phyloP scores from a whole-genome alignment of 2,888 invertebrate species.

The Orthosia gracilis region DNA sequence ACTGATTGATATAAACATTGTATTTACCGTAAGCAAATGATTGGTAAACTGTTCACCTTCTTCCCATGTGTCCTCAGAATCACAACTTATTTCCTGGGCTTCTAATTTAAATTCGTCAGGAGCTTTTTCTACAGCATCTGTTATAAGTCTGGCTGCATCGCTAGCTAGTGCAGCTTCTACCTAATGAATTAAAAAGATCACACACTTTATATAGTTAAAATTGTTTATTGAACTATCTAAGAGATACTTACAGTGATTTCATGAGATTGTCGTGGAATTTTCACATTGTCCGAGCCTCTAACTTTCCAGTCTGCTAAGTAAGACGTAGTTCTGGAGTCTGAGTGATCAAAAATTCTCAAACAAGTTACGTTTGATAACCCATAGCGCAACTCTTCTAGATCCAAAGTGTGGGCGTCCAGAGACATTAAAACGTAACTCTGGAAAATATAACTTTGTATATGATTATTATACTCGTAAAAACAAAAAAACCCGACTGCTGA shows the following conservation, averaged over 20 bases:
- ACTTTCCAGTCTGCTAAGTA: slow-evolving; percentile 89
- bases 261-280: slow-evolving; percentile 79
- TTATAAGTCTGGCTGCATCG: slow-evolving; percentile 84
- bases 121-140: slow-evolving; percentile 83
- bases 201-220: neutral
- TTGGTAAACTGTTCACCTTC: slow-evolving; percentile 81
- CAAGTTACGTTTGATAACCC: slow-evolving; percentile 93
- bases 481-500: too few species aligned
- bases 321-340: slow-evolving; percentile 86
- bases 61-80: slow-evolving; percentile 82
- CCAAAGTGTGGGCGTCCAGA: slow-evolving; percentile 93
- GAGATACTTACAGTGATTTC: slow-evolving; percentile 81
- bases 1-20: neutral
- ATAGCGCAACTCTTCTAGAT: slow-evolving; percentile 92
- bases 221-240: neutral
- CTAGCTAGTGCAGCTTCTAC: slow-evolving; percentile 84
- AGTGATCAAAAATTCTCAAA: slow-evolving; percentile 92
- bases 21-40: slow-evolving; percentile 81
- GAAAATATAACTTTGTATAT: slow-evolving; percentile 28
- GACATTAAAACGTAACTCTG: slow-evolving; percentile 89
- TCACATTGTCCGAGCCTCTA: slow-evolving; percentile 74
- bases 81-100: slow-evolving; percentile 78
- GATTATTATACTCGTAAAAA: too few species aligned
- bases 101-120: slow-evolving; percentile 83
- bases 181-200: slow-evolving; percentile 59